A percentile compares a stretch with the other conserved stretches of the same genome.
phyloP scores from a whole-genome alignment of 2,797 vertebrate genomes.

The Yasuhikotakia modesta region DNA sequence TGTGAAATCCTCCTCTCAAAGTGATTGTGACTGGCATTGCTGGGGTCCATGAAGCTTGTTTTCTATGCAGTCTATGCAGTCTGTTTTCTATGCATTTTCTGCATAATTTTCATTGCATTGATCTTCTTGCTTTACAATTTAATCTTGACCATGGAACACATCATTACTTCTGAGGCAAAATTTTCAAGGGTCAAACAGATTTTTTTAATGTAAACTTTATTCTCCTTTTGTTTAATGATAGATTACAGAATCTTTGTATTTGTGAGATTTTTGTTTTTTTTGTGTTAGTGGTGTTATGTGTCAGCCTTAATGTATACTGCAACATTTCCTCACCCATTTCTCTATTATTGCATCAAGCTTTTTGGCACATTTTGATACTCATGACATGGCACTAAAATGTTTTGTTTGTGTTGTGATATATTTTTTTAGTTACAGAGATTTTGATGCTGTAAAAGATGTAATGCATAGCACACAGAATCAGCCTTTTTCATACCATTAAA shows the following conservation, averaged over 20 bases:
- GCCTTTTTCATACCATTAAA: background rate
- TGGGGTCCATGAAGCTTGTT: background rate
- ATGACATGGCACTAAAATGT: conserved; percentile 1
- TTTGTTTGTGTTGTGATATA: conserved; percentile 11
- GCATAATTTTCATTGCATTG: conserved; percentile 14
- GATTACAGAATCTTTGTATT: background rate
- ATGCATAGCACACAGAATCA: background rate
- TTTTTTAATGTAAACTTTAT: conserved; percentile 11
- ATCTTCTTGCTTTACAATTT: conserved; percentile 14
- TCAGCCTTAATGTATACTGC: conserved; percentile 24
- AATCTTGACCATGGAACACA: conserved; percentile 16
- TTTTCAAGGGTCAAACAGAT: conserved; percentile 4
- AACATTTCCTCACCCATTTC: background rate
- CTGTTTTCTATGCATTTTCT: conserved; percentile 20
- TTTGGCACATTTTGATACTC: conserved; percentile 4
- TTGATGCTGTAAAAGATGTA: background rate
- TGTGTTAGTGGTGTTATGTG: conserved; percentile 19
- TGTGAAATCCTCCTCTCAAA: background rate
- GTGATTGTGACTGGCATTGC: background rate
- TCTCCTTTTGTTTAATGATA: conserved; percentile 11
- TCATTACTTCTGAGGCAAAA: background rate
- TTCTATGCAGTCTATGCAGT: conserved; percentile 22
- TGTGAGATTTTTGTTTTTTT: background rate
- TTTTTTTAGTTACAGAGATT: background rate
- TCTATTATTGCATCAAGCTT: background rate